These are phyloP conservation scores for Leptatherina wallacei DNA, from an alignment of 2,797 vertebrate species.

Conservation along the genomic window DNA sequence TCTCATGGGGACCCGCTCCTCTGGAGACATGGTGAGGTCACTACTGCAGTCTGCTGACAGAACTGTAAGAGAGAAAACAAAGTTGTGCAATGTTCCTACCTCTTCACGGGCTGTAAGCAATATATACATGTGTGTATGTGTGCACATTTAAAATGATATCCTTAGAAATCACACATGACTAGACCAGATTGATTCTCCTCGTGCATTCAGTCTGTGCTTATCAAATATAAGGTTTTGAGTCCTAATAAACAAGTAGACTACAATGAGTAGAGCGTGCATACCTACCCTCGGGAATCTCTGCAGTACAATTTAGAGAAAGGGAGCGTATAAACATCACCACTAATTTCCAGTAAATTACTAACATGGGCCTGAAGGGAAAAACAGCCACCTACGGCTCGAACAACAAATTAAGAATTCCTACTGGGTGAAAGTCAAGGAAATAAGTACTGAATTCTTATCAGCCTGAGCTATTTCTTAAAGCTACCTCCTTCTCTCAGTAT, in stretches of 20 bases:
- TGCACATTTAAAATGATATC: constrained; percentile 31
- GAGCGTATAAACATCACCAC: constrained; percentile 23
- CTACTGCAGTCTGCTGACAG: constrained; percentile 96
- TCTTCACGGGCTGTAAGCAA: not conserved
- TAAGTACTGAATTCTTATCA: constrained; percentile 26
- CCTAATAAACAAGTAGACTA: constrained; percentile 42
- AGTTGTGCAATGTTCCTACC: not conserved
- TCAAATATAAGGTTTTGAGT: constrained; percentile 34
- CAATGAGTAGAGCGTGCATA: not conserved
- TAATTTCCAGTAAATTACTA: constrained; percentile 65
- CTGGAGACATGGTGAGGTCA: constrained; percentile 93
- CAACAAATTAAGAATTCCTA: constrained; percentile 37
- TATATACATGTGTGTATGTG: not conserved
- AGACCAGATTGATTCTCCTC: constrained; percentile 32
- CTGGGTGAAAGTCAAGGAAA: constrained; percentile 29
- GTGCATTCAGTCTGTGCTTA: constrained; percentile 24
- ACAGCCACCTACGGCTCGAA: constrained; percentile 41
- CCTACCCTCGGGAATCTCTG: constrained; percentile 39
- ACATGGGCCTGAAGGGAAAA: constrained; percentile 40
- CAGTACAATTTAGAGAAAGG: constrained; percentile 40
- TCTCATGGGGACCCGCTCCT: constrained; percentile 91
- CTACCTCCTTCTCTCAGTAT: constrained; percentile 25
- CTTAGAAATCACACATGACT: constrained; percentile 24
- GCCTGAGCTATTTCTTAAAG: constrained; percentile 19
- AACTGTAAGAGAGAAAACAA: constrained; percentile 71